These are phyloP conservation scores for Aythya baeri DNA, from an alignment of 2,113 vertebrate species.

Conservation along the genomic window DNA sequence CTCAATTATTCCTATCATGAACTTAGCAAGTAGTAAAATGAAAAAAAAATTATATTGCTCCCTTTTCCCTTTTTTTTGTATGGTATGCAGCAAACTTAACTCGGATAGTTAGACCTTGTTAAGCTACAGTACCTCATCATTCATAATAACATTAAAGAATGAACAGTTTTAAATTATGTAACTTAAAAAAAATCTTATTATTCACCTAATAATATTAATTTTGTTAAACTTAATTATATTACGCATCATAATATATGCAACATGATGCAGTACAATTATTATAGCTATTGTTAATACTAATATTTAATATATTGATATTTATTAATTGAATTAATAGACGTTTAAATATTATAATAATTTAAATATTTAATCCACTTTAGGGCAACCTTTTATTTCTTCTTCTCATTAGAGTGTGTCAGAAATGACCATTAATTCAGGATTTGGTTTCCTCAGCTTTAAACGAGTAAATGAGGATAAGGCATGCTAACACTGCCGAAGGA, in stretches of 20 bases:
- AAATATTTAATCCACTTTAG: background rate
- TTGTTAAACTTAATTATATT: background rate
- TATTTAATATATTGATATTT: background rate
- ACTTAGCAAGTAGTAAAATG: background rate
- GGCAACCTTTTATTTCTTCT: background rate
- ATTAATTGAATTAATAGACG: background rate
- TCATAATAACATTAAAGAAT: background rate
- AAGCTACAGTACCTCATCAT: background rate
- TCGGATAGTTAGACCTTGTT: background rate
- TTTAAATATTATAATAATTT: background rate
- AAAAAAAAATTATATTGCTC: background rate
- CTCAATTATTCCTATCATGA: background rate
- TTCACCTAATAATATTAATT: background rate
- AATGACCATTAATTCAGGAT: background rate
- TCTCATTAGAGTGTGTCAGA: background rate
- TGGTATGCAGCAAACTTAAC: background rate
- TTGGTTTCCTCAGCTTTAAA: background rate
- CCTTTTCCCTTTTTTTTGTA: background rate
- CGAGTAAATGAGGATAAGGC: background rate
- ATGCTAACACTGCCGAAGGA: background rate
- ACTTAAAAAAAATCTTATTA: background rate
- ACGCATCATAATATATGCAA: background rate
- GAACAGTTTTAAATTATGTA: background rate
- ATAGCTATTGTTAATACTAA: background rate
- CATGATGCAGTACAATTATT: background rate